Evolutionary conservation across 2,888 invertebrate genomes (phyloP), one percentile per base, ranked within the genome.

Genomic region (Ormyrus nitidulus): DNA sequence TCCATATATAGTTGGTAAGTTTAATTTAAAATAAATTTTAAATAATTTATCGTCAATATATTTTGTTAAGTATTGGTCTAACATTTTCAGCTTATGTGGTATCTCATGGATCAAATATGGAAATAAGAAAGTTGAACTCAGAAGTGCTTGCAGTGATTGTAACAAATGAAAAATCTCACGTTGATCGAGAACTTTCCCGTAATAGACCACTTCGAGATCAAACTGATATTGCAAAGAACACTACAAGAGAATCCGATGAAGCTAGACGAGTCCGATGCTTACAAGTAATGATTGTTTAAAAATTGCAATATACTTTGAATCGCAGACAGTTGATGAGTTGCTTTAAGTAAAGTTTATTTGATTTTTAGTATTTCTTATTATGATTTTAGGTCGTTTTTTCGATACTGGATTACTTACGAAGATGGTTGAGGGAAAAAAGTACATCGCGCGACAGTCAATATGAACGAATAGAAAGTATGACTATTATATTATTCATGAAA

Each of bases 351-450:
- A 34, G 3, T 34, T 34, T 4, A 34, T 34, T 34, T 34, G 34
- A 34, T 54, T 44, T 56, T 58, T 48, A 9, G n/a, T 49, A 65
- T 65, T 65, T 11, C n/a, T 8, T 56, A 70, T n/a, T 70, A 5
- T 8, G 48, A 59, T 72, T 72, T 46, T 66, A 88, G 87, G 86
- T 89, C 2, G 93, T 95, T 79, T 96, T 96, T 84, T 93, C 94
- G 1, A 90, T 95, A 70, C 88, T 96, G 71, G 96, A 96, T 89
- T 95, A 96, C 84, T 89, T 96, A 74, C 94, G 95, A 86, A 92
- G 95, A 82, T 96, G 96, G 95, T 89, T 94, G 8, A 91, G 94
- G 77, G 90, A 90, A 82, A 86, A 85, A 54, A 84, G 88, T 77
- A 82, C 85, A 48, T 79, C 80, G 6, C 86, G 81, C 10, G 86